phyloP scores from a whole-genome alignment of 2,888 invertebrate genomes.

The Chydorus sphaericus region DNA sequence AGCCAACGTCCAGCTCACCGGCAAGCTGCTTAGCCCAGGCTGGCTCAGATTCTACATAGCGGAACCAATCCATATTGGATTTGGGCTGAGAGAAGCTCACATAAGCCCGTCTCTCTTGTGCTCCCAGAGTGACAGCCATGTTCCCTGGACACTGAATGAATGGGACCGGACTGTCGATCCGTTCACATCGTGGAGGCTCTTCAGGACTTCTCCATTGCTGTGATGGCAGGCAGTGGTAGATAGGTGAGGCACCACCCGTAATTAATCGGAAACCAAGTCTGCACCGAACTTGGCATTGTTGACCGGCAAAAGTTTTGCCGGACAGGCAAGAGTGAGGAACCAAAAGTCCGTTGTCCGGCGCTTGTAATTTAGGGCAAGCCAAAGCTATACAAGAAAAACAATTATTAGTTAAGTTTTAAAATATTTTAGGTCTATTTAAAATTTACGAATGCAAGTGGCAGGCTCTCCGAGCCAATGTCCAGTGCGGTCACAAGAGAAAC shows the following conservation, averaged over 20 bases:
- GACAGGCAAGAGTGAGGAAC: conserved; percentile 37
- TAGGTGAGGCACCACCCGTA: background rate
- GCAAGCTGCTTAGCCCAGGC: conserved; percentile 45
- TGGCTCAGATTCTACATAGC: conserved; percentile 43
- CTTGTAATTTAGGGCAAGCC: conserved; percentile 34
- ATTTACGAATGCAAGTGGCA: conserved; percentile 39
- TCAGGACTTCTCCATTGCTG: conserved; percentile 14
- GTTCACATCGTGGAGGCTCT: conserved; percentile 6
- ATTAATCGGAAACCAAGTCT: conserved; percentile 22
- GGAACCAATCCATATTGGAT: conserved; percentile 49
- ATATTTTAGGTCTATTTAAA: background rate
- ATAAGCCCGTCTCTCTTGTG: conserved; percentile 33
- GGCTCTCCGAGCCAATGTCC: conserved; percentile 38
- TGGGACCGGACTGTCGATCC: conserved; percentile 29
- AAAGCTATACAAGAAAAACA: conserved; percentile 25
- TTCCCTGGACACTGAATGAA: conserved; percentile 48
- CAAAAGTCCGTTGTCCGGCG: conserved; percentile 36
- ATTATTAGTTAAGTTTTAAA: background rate
- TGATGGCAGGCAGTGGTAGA: conserved; percentile 9
- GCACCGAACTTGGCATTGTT: conserved; percentile 23
- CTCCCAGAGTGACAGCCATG: conserved; percentile 39
- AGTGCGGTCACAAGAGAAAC: conserved; percentile 35
- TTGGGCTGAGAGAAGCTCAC: conserved; percentile 39
- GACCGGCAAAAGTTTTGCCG: conserved; percentile 33
- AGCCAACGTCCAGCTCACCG: conserved; percentile 41